Evolutionary conservation across 2,113 vertebrate species (phyloP).

Genomic region (Astatotilapia flaviijosephi): DNA sequence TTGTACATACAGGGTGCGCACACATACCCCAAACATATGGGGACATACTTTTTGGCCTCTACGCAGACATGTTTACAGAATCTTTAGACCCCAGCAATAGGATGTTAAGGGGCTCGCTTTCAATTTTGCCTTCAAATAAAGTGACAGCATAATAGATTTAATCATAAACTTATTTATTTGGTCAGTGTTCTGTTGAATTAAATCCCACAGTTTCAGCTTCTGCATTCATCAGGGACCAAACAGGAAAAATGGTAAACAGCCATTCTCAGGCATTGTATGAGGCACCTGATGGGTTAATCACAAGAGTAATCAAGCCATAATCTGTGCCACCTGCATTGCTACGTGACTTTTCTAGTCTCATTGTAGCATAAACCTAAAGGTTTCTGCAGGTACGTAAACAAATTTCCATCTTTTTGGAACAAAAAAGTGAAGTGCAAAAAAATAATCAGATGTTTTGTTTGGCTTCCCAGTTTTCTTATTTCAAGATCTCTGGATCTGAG

Average conservation of each 20-base stretch:
- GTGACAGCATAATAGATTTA: not conserved
- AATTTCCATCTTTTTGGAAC: not conserved
- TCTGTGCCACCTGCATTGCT: not conserved
- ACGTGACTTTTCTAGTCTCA: not conserved
- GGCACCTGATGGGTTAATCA: not conserved
- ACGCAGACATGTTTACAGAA: not conserved
- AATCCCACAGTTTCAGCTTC: not conserved
- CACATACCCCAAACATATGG: not conserved
- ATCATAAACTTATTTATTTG: not conserved
- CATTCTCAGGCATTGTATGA: not conserved
- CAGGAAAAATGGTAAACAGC: not conserved
- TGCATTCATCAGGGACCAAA: not conserved
- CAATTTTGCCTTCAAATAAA: not conserved
- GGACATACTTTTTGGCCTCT: not conserved
- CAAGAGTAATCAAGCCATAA: not conserved
- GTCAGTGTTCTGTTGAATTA: not conserved
- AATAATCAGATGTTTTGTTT: not conserved
- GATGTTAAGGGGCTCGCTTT: not conserved
- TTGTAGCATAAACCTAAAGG: not conserved
- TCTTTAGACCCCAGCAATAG: not conserved
- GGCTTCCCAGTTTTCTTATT: not conserved
- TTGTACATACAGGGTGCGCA: slow-evolving; percentile 5
- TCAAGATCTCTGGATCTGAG: not conserved
- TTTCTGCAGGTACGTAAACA: not conserved
- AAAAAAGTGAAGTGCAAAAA: not conserved